Evolutionary conservation across 2,797 vertebrate genomes (phyloP).

Genomic region (Gadopsis bispinosus): DNA sequence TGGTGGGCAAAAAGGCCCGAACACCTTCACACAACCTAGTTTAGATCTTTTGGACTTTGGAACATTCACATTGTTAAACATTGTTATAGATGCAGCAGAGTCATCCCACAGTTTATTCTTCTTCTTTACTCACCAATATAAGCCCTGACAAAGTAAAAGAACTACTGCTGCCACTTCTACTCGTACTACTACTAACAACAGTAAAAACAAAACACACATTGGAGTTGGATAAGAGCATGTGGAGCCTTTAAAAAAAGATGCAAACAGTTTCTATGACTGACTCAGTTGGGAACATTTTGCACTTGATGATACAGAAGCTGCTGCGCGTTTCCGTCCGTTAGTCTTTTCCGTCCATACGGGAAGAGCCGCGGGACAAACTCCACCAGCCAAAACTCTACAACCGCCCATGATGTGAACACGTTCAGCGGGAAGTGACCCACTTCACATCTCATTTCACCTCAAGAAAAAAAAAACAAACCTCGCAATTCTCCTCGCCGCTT

Average conservation of each 20-base stretch:
- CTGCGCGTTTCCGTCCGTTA: not conserved
- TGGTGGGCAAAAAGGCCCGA: too few relatives aligned
- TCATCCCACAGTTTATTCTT: too few relatives aligned
- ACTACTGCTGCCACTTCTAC: too few relatives aligned
- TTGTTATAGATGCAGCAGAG: too few relatives aligned
- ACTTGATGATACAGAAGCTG: not conserved
- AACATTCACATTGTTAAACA: too few relatives aligned
- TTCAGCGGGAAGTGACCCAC: not conserved
- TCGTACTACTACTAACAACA: not conserved
- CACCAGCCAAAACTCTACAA: slow-evolving; percentile 2
- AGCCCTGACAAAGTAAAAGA: too few relatives aligned
- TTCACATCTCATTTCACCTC: slow-evolving; percentile 26
- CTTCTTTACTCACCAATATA: too few relatives aligned
- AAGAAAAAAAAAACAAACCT: not conserved
- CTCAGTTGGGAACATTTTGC: not conserved
- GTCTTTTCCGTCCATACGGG: not conserved
- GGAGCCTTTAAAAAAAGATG: not conserved
- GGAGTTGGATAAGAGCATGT: not conserved
- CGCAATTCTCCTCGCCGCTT: not conserved
- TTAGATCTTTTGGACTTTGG: too few relatives aligned
- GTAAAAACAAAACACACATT: not conserved
- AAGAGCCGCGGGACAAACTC: not conserved
- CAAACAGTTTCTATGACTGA: not conserved
- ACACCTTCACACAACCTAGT: too few relatives aligned
- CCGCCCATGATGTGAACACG: slow-evolving; percentile 22